These are phyloP conservation scores for Channa maculata DNA, from an alignment of 2,113 vertebrate genomes.

Conservation along the genomic window DNA sequence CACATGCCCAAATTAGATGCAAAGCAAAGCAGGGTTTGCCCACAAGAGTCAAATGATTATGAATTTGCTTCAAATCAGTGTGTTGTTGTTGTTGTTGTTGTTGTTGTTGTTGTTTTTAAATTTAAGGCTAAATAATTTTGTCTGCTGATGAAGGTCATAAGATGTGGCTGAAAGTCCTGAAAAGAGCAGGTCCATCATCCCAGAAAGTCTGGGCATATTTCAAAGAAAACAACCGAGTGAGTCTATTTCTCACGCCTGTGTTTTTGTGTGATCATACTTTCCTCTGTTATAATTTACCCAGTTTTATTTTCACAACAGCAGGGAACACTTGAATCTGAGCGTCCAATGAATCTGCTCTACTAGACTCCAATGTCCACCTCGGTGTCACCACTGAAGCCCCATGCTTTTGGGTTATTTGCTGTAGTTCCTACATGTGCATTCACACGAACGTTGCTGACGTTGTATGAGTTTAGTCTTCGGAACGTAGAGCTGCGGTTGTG, in stretches of 20 bases:
- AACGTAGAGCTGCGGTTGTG: too few relatives aligned
- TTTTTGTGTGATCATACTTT: background rate
- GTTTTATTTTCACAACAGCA: conserved; percentile 53
- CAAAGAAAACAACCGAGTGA: background rate
- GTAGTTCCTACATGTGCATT: too few relatives aligned
- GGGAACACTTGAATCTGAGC: conserved; percentile 44
- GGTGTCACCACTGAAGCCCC: background rate
- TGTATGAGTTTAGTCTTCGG: too few relatives aligned
- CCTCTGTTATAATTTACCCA: conserved; percentile 32
- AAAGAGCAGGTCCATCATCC: background rate
- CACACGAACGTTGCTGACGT: too few relatives aligned
- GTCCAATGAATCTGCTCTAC: background rate
- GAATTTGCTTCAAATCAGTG: too few relatives aligned
- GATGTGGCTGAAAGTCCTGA: too few relatives aligned
- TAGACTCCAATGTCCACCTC: background rate
- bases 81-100: too few relatives aligned
- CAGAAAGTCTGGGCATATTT: background rate
- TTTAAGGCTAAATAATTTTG: too few relatives aligned
- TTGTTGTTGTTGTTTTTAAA: too few relatives aligned
- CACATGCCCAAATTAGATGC: background rate
- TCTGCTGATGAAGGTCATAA: too few relatives aligned
- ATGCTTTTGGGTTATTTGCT: background rate
- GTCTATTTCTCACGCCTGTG: background rate
- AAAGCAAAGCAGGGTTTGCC: background rate
- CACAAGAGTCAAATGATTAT: too few relatives aligned